Conservation (phyloP, 2,797 vertebrate genomes). For the Heteromormyrus szaboi region DNA sequence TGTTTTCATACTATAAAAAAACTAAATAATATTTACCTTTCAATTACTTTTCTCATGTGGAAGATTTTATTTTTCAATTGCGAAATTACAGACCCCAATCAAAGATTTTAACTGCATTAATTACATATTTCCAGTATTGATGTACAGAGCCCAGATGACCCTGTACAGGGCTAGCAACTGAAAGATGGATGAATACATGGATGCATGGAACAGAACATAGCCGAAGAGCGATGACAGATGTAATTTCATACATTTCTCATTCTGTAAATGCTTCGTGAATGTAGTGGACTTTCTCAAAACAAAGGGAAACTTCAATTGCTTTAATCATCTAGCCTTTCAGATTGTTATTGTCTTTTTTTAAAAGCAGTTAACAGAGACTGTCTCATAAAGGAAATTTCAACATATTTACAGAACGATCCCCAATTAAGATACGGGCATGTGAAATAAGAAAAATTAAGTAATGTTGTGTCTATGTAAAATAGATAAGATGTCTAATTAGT, state of each 20-base stretch:
- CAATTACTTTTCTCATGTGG: not conserved
- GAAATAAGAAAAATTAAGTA: slow-evolving; percentile 49
- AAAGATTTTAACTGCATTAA: not conserved
- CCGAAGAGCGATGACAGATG: slow-evolving; percentile 90
- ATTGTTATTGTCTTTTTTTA: slow-evolving; percentile 79
- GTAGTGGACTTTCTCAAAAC: slow-evolving; percentile 80
- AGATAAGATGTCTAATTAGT: slow-evolving; percentile 76
- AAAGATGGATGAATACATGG: not conserved
- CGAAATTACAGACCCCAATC: not conserved
- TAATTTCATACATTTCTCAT: slow-evolving; percentile 90
- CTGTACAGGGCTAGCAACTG: not conserved
- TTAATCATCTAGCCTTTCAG: slow-evolving; percentile 94
- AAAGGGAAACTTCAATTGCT: slow-evolving; percentile 98
- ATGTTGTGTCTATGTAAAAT: slow-evolving; percentile 68
- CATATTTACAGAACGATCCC: slow-evolving; percentile 72
- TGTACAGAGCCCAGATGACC: not conserved
- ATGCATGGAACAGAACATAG: not conserved
- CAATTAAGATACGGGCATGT: slow-evolving; percentile 74
- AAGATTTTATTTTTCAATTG: not conserved
- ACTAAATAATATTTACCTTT: not conserved
- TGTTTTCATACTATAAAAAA: not conserved
- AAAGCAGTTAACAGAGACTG: slow-evolving; percentile 87
- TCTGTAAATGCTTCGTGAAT: slow-evolving; percentile 95
- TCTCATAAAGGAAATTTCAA: slow-evolving; percentile 80
- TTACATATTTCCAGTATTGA: not conserved